These are phyloP conservation scores for Erethizon dorsatum DNA, from an alignment of 2,797 vertebrate genomes.

Conservation along the genomic window DNA sequence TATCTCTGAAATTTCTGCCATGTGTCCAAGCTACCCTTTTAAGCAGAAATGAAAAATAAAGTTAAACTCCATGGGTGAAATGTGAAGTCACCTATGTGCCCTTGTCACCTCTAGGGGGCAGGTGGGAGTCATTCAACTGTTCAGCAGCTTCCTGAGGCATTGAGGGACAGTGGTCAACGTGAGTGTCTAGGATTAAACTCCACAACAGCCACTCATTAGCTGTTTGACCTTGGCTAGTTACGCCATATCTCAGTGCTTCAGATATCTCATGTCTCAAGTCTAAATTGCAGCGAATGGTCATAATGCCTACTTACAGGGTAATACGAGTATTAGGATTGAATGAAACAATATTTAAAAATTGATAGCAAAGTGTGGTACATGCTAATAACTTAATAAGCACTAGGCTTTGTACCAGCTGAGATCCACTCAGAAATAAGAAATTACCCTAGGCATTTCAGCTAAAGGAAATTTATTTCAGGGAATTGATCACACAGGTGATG, in stretches of 20 bases:
- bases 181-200: background rate
- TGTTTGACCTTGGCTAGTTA: background rate
- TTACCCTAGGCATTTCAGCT: background rate
- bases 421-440: slow-evolving; percentile 20
- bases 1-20: slow-evolving; percentile 51
- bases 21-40: background rate
- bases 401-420: background rate
- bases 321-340: background rate
- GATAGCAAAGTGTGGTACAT: background rate
- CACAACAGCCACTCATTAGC: background rate
- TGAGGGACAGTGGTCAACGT: background rate
- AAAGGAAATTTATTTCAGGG: background rate
- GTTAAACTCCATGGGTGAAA: background rate
- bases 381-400: background rate
- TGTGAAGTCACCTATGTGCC: background rate
- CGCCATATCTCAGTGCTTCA: background rate
- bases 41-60: slow-evolving; percentile 9
- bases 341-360: background rate
- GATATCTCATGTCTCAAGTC: background rate
- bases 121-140: background rate
- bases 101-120: background rate
- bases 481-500: background rate
- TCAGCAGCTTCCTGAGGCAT: background rate
- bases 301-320: background rate
- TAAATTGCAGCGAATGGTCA: background rate